Base-by-base conservation (phyloP, 2,888 invertebrate genomes). In the Zeuzera pyrina region DNA sequence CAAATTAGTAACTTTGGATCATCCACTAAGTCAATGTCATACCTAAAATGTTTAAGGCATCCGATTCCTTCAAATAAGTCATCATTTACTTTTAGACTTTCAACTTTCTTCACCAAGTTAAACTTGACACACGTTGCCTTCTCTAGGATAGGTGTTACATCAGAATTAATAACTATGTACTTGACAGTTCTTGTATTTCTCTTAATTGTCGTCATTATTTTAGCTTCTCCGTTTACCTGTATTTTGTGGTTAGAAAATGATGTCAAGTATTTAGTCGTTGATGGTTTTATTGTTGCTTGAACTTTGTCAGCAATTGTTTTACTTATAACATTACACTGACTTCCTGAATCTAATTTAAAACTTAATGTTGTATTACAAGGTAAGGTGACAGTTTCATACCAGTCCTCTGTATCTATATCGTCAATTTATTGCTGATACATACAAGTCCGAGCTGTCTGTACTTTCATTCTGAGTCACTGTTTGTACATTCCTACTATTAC, bases 251-350 rank as follows among this genome's bases (percentile, higher is more conserved):
- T 28, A 14, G 31, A 36, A 12, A 30, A 38, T 26, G 36, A 38
- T 33, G 35, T 38, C 31, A 36, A 29, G 25, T 41, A 36, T 42
- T 16, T 39, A 33, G 41, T 42, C 21, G 31, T 31, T 25, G 35
- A 36, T 39, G 38, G 12, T 34, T 30, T 39, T 13, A 29, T 14
- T 15, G 11, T 33, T 12, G 28, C 29, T 10, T 33, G 29, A 10
- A 12, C 22, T 33, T 33, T 33, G 15, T 33, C 14, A 14, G 24
- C 16, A 10, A 31, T 16, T 7, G 23, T 15, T 21, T 12, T 34
- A 3, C 33, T 30, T 35, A 38, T 29, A 13, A 35, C 35, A 11
- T 38, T 38, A 29, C 35, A 38, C 29, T 38, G 13, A 29, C 31
- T 33, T 27, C 38, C 38, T 26, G 38, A 33, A 23, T 38, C 35